Base-by-base conservation (phyloP, 2,113 vertebrate genomes). In the Zosterops pallidus region DNA sequence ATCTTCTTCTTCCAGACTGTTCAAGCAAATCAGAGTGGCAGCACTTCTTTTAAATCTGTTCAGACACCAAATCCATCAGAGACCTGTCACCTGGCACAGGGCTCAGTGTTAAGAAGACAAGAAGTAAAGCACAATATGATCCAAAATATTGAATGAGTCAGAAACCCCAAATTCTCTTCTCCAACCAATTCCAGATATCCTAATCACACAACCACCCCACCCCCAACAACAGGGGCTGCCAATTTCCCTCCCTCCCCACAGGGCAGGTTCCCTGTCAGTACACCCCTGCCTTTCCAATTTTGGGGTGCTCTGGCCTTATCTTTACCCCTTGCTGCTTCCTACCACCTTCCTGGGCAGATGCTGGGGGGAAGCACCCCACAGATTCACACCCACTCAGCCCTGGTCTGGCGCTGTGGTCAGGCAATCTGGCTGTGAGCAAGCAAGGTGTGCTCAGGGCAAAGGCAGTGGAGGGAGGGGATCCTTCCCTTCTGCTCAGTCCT, bases 351-450 rank as follows among this genome's bases (percentile, higher is more conserved):
- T 25, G 5, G 9, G 70, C 13, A 28, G 53, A 12, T 11, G 26
- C 47, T 7, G 37, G 22, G 22, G 8, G 13, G 37, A 57, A 39
- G 31, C 19, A 50, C 5, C 28, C 20, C 71, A 20, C 13, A 23
- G 3, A 69, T 28, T 28, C 31, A 21, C 25, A 26, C 18, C n/a
- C 0, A 0, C 1, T 3, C 10, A 8, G 11, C 24, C 7, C n/a
- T 18, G 6, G 5, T 29, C n/a, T 16, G 11, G 11, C 35, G 69
- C 31, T 35, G 5, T 25, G 14, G 3, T 31, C 29, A 53, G 42
- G 14, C 10, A n/a, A 2, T 42, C 3, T 42, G 44, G 5, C 39
- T 11, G 3, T 39, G 26, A 28, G 26, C 12, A 64, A 81, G 2
- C 6, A 21, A 39, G 35, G 24, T 33, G 12, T 55, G 21, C 35